A percentile compares a stretch with the other conserved stretches of the same genome.
phyloP scores from a whole-genome alignment of 2,797 vertebrate genomes.

The Chrosomus eos region DNA sequence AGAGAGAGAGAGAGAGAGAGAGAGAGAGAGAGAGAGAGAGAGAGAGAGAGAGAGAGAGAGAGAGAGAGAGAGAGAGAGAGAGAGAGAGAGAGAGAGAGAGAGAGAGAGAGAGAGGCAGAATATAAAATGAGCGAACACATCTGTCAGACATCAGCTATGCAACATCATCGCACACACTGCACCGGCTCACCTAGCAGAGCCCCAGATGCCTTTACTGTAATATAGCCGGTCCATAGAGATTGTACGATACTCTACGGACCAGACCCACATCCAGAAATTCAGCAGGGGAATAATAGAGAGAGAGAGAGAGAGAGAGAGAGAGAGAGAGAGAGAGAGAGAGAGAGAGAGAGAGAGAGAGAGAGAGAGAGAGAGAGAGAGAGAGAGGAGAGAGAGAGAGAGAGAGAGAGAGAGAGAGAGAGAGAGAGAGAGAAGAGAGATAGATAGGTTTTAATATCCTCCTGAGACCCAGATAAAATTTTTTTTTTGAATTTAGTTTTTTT shows the following conservation, averaged over 20 bases:
- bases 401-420: too few relatives aligned
- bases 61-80: not conserved
- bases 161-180: slow-evolving; percentile 65
- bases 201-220: slow-evolving; percentile 77
- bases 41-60: not conserved
- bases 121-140: slow-evolving; percentile 66
- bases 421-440: too few relatives aligned
- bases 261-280: slow-evolving; percentile 23
- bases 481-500: too few relatives aligned
- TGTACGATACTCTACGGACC: slow-evolving; percentile 67
- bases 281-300: not conserved
- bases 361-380: too few relatives aligned
- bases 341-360: too few relatives aligned
- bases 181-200: slow-evolving; percentile 66
- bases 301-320: too few relatives aligned
- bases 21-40: not conserved
- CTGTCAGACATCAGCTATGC: slow-evolving; percentile 77
- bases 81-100: not conserved
- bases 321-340: too few relatives aligned
- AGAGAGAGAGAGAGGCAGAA: not conserved
- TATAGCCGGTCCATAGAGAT: slow-evolving; percentile 70
- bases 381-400: too few relatives aligned
- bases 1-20: not conserved
- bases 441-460: too few relatives aligned
- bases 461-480: too few relatives aligned